phyloP scores from a whole-genome alignment of 2,113 vertebrate species.

The Oenanthe oenanthe region DNA sequence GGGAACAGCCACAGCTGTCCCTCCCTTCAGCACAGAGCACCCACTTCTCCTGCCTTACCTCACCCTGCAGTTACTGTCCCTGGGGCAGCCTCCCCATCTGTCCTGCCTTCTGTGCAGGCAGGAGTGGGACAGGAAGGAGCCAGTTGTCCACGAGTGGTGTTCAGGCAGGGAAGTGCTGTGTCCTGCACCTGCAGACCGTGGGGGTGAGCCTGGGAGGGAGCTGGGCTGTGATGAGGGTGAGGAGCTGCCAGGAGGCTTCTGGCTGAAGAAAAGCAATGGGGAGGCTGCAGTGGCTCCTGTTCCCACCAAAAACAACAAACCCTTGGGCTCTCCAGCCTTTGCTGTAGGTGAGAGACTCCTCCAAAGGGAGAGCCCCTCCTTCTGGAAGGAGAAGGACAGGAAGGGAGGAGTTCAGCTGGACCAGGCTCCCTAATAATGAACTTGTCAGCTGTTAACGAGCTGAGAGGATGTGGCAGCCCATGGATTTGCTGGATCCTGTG shows the following conservation, averaged over 20 bases:
- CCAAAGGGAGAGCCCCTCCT: neutral
- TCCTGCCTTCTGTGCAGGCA: neutral
- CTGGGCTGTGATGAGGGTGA: neutral
- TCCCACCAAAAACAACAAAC: neutral
- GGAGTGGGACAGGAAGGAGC: neutral
- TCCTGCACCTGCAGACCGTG: neutral
- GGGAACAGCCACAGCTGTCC: constrained; percentile 8
- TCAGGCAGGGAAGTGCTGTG: neutral
- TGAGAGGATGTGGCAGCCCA: neutral
- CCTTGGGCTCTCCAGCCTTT: neutral
- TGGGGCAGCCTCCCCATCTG: neutral
- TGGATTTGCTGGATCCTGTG: neutral
- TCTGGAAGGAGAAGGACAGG: constrained; percentile 47
- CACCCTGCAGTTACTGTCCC: neutral
- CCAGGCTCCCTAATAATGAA: neutral
- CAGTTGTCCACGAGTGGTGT: neutral
- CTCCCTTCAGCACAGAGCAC: neutral
- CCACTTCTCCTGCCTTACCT: constrained; percentile 47
- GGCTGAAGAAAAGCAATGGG: neutral
- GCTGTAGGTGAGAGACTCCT: constrained; percentile 44
- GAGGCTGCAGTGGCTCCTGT: neutral
- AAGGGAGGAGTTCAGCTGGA: constrained; percentile 61
- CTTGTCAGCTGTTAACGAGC: neutral
- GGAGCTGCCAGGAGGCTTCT: neutral
- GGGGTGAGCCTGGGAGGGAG: neutral